phyloP scores from a whole-genome alignment of 2,888 invertebrate species.

The Agonopterix alstromeriana region DNA sequence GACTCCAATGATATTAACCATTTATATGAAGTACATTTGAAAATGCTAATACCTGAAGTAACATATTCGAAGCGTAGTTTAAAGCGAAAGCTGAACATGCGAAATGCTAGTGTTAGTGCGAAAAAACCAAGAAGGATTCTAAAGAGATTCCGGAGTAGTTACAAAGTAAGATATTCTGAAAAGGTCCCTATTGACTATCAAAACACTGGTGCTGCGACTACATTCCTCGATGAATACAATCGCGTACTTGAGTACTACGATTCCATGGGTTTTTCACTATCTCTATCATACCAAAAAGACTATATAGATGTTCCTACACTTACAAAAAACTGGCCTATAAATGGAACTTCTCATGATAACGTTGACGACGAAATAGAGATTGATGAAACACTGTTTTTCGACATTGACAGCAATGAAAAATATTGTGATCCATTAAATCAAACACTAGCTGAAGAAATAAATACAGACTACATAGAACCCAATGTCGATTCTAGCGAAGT shows the following conservation, averaged over 20 bases:
- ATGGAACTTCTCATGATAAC: constrained; percentile 10
- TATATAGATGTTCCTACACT: constrained; percentile 37
- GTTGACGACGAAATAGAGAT: constrained; percentile 14
- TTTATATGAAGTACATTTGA: constrained; percentile 20
- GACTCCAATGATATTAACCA: background rate
- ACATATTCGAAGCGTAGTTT: constrained; percentile 39
- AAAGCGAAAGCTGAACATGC: constrained; percentile 47
- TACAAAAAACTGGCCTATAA: constrained; percentile 48
- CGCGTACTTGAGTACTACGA: constrained; percentile 46
- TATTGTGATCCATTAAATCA: constrained; percentile 31
- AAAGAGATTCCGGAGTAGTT: background rate
- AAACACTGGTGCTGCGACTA: constrained; percentile 30
- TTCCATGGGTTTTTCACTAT: constrained; percentile 57
- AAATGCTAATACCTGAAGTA: constrained; percentile 33
- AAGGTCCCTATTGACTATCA: constrained; percentile 54
- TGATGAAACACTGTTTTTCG: constrained; percentile 32
- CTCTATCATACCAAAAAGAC: constrained; percentile 54
- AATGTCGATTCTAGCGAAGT: constrained; percentile 26
- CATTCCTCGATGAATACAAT: constrained; percentile 48
- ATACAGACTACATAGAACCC: constrained; percentile 27
- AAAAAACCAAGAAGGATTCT: constrained; percentile 3
- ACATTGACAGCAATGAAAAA: constrained; percentile 17
- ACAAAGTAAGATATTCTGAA: constrained; percentile 22
- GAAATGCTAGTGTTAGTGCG: constrained; percentile 18
- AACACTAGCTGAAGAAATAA: constrained; percentile 55